Evolutionary conservation across 2,888 invertebrate species (phyloP).

Genomic region (Pandemis cinnamomeana): DNA sequence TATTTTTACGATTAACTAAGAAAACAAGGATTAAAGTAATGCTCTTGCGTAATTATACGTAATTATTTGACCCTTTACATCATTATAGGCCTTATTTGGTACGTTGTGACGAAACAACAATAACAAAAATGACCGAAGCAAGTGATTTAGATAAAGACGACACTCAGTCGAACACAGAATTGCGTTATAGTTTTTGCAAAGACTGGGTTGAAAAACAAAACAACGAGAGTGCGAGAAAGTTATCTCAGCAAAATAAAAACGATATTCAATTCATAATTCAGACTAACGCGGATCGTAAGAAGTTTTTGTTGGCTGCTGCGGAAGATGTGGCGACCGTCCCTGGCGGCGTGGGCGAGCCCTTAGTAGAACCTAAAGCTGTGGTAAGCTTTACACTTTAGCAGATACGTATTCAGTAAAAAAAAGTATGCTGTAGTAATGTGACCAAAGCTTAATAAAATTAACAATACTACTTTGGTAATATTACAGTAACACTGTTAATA

Average conservation of each 20-base stretch:
- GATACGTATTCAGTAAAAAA: too few species aligned
- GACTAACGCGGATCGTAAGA: slow-evolving; percentile 70
- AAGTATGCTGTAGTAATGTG: too few species aligned
- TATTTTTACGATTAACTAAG: not conserved
- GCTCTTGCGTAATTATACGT: not conserved
- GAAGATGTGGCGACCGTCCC: slow-evolving; percentile 75
- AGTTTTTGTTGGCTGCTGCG: slow-evolving; percentile 66
- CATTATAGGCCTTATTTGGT: not conserved
- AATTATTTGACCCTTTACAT: not conserved
- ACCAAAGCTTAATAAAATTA: too few species aligned
- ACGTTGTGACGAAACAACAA: not conserved
- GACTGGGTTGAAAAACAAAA: slow-evolving; percentile 78
- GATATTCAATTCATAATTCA: slow-evolving; percentile 76
- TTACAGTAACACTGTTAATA: too few species aligned
- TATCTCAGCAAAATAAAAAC: slow-evolving; percentile 68
- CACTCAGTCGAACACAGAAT: slow-evolving; percentile 12
- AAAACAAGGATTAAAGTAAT: not conserved
- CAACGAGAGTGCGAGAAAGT: slow-evolving; percentile 63
- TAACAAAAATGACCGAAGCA: slow-evolving; percentile 14
- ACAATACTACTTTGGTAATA: too few species aligned
- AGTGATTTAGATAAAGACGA: slow-evolving; percentile 7
- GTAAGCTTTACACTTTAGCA: slow-evolving; percentile 51
- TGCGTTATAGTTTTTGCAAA: slow-evolving; percentile 58
- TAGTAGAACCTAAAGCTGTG: slow-evolving; percentile 63
- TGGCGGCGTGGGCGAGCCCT: slow-evolving; percentile 63